Base-by-base conservation (phyloP, 2,888 invertebrate genomes). In the Pyrrhosoma nymphula region DNA sequence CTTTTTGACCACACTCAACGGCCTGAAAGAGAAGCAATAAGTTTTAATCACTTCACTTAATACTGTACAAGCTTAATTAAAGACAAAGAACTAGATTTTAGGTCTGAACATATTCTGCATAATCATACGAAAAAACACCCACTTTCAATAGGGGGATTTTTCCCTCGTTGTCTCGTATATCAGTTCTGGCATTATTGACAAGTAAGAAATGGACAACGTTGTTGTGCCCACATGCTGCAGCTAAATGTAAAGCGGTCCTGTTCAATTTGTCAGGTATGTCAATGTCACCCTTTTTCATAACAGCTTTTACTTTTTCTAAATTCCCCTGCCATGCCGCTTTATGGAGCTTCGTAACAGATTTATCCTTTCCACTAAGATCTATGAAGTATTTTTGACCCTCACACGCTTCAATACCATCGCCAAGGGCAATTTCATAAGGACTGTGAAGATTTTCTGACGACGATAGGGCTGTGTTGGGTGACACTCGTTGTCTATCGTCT, bases 101-200 rank as follows among this genome's bases (percentile, higher is more conserved):
- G 18, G 30, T 90, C 90, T 26, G 14, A n/a, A n/a, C 26, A 12
- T 8, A 1, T 23, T 18, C 60, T 30, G 90, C 39, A n/a, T 35
- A 63, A 35, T 30, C 20, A 39, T 55, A 26, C 14, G 39, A 16
- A 26, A 69, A 63, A 18, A 69, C 39, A 95, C 95, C 12, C 56
- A 96, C 96, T 96, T 96, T 96, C 56, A 96, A 95, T 95, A 96
- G 96, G n/a, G 96, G 96, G 55, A 96, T 96, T 91, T 96, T 96
- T 55, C 96, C 96, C 95, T 96, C 96, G 95, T 95, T 96, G 95
- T 96, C 96, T 95, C 96, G 96, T 60, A 96, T 96, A 89, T 96
- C 89, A 56, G 88, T 95, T 95, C 88, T 95, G n/a, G 88, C 95
- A 95, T 96, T 96, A 95, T 96, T 96, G 82, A 96, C 96, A 26